A percentile compares a stretch with the other conserved stretches of the same genome.
Evolutionary conservation across 1,140 invertebrate species (phyloP).

Genomic region (Atta cephalotes): DNA sequence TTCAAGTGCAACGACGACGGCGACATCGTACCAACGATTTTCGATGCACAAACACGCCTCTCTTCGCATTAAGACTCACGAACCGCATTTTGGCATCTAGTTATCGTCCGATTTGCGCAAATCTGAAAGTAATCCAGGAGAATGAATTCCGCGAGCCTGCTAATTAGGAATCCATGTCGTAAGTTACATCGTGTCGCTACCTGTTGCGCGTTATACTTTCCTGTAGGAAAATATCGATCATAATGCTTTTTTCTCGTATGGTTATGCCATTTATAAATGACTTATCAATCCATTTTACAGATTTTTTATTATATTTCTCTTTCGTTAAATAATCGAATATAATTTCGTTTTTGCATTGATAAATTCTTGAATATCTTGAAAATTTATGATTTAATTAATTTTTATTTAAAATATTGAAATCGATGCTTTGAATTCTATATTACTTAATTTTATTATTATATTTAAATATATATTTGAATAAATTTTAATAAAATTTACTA

Average conservation of each 20-base stretch:
- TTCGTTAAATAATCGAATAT: neutral
- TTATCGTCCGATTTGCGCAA: conserved; percentile 46
- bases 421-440: neutral
- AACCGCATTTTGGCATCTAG: conserved; percentile 44
- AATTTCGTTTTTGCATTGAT: neutral
- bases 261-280: conserved; percentile 17
- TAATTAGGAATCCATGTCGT: conserved; percentile 62
- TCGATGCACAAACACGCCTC: conserved; percentile 23
- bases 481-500: neutral
- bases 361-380: neutral
- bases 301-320: neutral
- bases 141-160: conserved; percentile 33
- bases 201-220: conserved; percentile 71
- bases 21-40: conserved; percentile 52
- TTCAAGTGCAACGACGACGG: conserved; percentile 42
- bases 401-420: neutral
- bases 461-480: neutral
- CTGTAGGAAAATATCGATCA: conserved; percentile 66
- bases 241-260: conserved; percentile 39
- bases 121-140: conserved; percentile 42
- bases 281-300: neutral
- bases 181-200: conserved; percentile 69
- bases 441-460: neutral
- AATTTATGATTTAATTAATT: conserved; percentile 10
- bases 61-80: conserved; percentile 36